Evolutionary conservation across 23 tunicate genomes (phyloP).

Genomic region (Styela clava): DNA sequence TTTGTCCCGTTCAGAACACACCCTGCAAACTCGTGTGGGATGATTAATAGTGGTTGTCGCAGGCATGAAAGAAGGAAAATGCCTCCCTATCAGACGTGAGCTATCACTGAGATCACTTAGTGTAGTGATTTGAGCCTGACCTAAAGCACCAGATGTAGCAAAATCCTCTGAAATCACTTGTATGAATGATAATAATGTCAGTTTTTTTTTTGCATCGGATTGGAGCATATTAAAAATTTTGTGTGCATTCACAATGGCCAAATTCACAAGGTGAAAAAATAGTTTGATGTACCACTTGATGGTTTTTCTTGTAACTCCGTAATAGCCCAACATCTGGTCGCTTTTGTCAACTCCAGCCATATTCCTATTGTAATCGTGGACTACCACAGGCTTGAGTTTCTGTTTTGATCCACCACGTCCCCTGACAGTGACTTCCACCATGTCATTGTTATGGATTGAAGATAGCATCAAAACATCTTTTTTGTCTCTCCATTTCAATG

Average conservation of each 20-base stretch:
- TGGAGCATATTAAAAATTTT: background rate
- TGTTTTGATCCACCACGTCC: background rate
- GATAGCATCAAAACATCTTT: conserved; percentile 31
- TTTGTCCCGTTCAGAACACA: no score
- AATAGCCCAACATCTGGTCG: conserved; percentile 23
- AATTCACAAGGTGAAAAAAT: conserved; percentile 30
- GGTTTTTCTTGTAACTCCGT: conserved; percentile 4
- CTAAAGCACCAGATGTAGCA: no score
- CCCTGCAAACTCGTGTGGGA: no score
- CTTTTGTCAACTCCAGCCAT: no score
- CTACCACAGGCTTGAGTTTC: background rate
- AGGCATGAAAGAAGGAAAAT: no score
- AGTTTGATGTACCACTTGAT: conserved; percentile 27
- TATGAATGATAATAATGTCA: background rate
- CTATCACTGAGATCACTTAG: no score
- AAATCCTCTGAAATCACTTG: background rate
- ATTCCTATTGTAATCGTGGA: conserved; percentile 3
- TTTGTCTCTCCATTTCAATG: conserved; percentile 35
- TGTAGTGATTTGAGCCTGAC: no score
- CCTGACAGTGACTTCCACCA: conserved; percentile 3
- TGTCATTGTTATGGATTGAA: conserved; percentile 16
- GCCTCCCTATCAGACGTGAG: no score
- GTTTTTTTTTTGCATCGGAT: background rate
- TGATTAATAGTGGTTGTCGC: no score
- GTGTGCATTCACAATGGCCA: conserved; percentile 23